A percentile compares a stretch with the other conserved stretches of the same genome.
These are phyloP conservation scores for Aeoliscus strigatus DNA, from an alignment of 2,797 vertebrate species.

Conservation along the genomic window DNA sequence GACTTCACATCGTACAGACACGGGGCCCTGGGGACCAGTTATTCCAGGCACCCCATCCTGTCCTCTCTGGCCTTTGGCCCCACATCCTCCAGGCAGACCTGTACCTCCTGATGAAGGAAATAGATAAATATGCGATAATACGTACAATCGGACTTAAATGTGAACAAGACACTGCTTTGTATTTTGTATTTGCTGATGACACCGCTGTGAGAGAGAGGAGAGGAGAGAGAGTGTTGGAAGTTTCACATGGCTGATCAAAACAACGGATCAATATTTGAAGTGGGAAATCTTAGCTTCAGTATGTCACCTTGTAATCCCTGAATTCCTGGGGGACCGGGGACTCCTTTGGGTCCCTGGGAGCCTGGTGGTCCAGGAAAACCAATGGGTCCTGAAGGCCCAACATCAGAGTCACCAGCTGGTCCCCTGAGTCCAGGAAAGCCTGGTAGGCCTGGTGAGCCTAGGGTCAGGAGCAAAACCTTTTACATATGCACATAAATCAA, in stretches of 20 bases:
- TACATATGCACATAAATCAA: not conserved
- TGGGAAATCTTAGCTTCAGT: not conserved
- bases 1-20: slow-evolving; percentile 12
- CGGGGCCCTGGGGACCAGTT: slow-evolving; percentile 37
- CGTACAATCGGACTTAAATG: too few species aligned
- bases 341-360: slow-evolving; percentile 67
- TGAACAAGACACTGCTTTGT: too few species aligned
- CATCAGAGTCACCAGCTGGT: slow-evolving; percentile 44
- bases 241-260: too few species aligned
- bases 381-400: slow-evolving; percentile 51
- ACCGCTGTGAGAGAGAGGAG: too few species aligned
- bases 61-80: slow-evolving; percentile 60
- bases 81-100: slow-evolving; percentile 48
- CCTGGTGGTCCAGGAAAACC: slow-evolving; percentile 60
- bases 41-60: slow-evolving; percentile 48
- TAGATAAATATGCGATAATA: too few species aligned
- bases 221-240: too few species aligned
- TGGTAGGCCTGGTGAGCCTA: slow-evolving; percentile 54
- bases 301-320: slow-evolving; percentile 54
- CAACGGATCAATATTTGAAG: too few species aligned
- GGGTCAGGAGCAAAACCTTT: too few species aligned
- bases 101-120: slow-evolving; percentile 27
- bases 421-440: slow-evolving; percentile 68
- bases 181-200: too few species aligned
- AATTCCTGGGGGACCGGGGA: slow-evolving; percentile 60